Evolutionary conservation across 2,797 vertebrate genomes (phyloP), one percentile per base, ranked within the genome.

Genomic region (Pangasius djambal): DNA sequence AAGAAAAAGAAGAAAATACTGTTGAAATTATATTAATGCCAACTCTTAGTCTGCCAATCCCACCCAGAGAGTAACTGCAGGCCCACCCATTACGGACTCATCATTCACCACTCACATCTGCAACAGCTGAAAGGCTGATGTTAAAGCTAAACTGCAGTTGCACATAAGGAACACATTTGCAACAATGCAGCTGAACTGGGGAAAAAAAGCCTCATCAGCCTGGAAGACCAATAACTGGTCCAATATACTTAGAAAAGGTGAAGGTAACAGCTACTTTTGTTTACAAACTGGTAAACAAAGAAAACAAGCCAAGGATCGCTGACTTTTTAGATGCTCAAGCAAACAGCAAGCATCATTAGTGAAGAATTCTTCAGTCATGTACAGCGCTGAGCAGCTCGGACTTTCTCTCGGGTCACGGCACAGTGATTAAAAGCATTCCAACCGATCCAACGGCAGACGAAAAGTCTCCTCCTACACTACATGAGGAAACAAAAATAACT

Each of bases 331-430:
- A 67, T 69, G 44, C 63, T 22, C 7, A 10, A 57, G 84, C 50
- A 86, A 72, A 55, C 25, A 74, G 31, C 20, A 57, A 57, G 65
- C 67, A 85, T 85, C 48, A 85, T 70, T 85, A 85, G 65, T 37
- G 48, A 37, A 34, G 63, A 55, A 70, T 85, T 70, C 44, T 70
- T 70, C 22, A 57, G 28, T 40, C 6, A 2, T 3, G 20, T 86
- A 72, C 84, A 40, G 48, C 18, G 6, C 48, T 7, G 65, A 70
- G n/a, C 83, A 70, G 50, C 67, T 72, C 50, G 0, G 67, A 25
- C 31, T 40, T 9, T 25, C 63, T 10, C 16, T 40, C 12, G 3
- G 67, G 84, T 72, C 84, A 72, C 7, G 22, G 84, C 84, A 72
- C 44, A 4, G n/a, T 57, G 67, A 86, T 74, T 28, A 86, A 86